Base-by-base conservation (phyloP, 2,888 invertebrate genomes). In the Tachystola acroxantha region DNA sequence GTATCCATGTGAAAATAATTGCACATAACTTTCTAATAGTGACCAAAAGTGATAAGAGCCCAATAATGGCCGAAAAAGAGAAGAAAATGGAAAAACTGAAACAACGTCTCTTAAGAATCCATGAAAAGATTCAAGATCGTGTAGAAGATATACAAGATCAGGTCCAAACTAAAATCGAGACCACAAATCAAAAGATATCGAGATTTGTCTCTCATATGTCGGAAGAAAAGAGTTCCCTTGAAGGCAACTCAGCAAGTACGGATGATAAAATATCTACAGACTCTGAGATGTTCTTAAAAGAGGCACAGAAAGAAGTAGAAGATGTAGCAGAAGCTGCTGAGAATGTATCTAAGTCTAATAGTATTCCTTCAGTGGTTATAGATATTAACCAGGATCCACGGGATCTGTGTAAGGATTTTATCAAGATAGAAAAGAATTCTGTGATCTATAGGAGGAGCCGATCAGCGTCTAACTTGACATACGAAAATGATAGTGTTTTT, bases 61-160 rank as follows among this genome's bases (percentile, higher is more conserved):
- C 32, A 32, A 57, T 43, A 39, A 80, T 77, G 73, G 48, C 69
- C 13, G 79, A 71, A 6, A 68, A 64, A 39, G 73, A 80, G 2
- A 80, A 76, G 16, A 81, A 74, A 56, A 74, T 86, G 56, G 74
- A 76, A 0, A 57, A 60, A 7, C 42, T 86, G 0, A 88, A 79
- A 46, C 69, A 66, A 32, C 64, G 68, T 0, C 48, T 86, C 0
- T 62, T 71, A 13, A 77, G 63, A 46, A 58, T 87, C 16, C 86
- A 87, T 37, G 85, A 56, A 10, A 86, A 79, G 40, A 65, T 88
- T 0, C 84, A 86, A 31, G 77, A 81, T 28, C 62, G 67, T 1
- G 76, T 87, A 26, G 87, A 87, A 43, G 80, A 75, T 33, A 57
- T 87, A 0, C 85, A 84, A 48, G 87, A 84, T 28, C 77, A 82